Base-by-base conservation (phyloP, 64 coral and sea anemone species). In the Pachyseris speciosa region DNA sequence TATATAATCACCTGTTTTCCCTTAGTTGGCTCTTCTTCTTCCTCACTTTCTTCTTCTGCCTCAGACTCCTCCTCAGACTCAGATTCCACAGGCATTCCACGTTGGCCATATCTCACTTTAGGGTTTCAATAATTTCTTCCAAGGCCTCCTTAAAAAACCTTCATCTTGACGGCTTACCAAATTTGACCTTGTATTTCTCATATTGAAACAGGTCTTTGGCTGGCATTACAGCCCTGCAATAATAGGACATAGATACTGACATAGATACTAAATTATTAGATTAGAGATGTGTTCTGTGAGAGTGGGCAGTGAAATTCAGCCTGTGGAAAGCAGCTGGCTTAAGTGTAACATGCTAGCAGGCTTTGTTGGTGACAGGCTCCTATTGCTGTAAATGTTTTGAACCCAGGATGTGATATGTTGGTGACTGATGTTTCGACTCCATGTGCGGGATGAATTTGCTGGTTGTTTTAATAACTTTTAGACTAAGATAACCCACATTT, bases 61-160 rank as follows among this genome's bases (percentile, higher is more conserved):
- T n/a, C n/a, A n/a, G n/a, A n/a, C n/a, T n/a, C n/a, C n/a, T n/a
- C 92, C 29, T 89, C 85, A 13, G 75, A 72, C 0, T 83, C 85
- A 7, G 75, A 72, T 8, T 94, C 92, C 33, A 83, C 75, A 22
- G 20, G 65, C 75, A 60, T 58, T 52, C 92, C 92, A 83, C 92
- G 92, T 40, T 84, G 66, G 15, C 92, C 86, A n/a, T n/a, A n/a
- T n/a, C n/a, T n/a, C n/a, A n/a, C n/a, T n/a, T n/a, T n/a, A n/a
- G n/a, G n/a, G n/a, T 32, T 28, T 78, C 9, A 9, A 88, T 40
- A 48, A 94, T 94, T 52, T 94, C 85, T 30, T 94, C 86, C 7
- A 94, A 37, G 15, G 92, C 92, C 44, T 94, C 92, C 53, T 84
- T 88, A 58, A 94, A 94, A 6, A 68, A 55, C 28, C 65, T 57